These are phyloP conservation scores for Penaeus japonicus DNA, from an alignment of 1,140 invertebrate species.

Conservation along the genomic window DNA sequence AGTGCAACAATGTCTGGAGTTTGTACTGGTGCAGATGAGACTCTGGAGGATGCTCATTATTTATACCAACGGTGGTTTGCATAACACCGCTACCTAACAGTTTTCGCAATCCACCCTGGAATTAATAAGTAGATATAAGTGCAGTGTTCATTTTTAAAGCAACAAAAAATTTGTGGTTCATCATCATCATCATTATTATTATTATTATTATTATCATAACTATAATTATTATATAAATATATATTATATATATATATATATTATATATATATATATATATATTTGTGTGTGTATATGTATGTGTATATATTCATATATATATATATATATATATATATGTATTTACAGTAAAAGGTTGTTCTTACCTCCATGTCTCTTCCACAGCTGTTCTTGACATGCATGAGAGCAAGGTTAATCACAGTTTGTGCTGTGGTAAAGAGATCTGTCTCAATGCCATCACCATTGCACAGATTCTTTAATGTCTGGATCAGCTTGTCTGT, in stretches of 20 bases:
- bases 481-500: slow-evolving; percentile 27
- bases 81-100: slow-evolving; percentile 45
- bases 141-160: not conserved
- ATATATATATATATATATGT: too few relatives aligned
- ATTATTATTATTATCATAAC: too few relatives aligned
- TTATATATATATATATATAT: too few relatives aligned
- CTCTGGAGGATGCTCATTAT: not conserved
- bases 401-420: slow-evolving; percentile 53
- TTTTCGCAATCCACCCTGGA: slow-evolving; percentile 34
- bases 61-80: slow-evolving; percentile 17
- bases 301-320: too few relatives aligned
- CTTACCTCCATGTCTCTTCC: slow-evolving; percentile 1
- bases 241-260: too few relatives aligned
- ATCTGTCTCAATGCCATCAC: slow-evolving; percentile 22
- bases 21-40: slow-evolving; percentile 40
- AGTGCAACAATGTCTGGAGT: slow-evolving; percentile 44
- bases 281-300: too few relatives aligned
- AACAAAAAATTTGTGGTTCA: too few relatives aligned
- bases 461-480: slow-evolving; percentile 30
- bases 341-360: not conserved
- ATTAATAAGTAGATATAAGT: not conserved
- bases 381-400: slow-evolving; percentile 35
- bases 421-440: slow-evolving; percentile 52
- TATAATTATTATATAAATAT: too few relatives aligned
- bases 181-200: too few relatives aligned